A percentile compares a stretch with the other conserved stretches of the same genome.
Conservation (phyloP, 1,140 invertebrate species). For the Radopholus similis region DNA sequence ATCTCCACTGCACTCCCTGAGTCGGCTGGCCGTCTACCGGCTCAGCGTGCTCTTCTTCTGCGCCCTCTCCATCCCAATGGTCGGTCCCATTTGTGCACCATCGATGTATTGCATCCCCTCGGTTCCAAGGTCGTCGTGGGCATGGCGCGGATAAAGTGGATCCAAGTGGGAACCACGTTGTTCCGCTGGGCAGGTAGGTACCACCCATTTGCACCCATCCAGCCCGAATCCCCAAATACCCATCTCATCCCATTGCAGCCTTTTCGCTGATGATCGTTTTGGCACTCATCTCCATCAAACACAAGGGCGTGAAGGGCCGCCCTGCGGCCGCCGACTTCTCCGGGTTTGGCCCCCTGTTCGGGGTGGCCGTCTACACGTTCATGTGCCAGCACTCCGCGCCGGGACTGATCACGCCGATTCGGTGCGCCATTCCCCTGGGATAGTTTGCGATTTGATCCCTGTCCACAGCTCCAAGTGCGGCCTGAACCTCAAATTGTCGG, state of each 20-base stretch:
- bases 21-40: conserved; percentile 47
- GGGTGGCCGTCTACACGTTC: conserved; percentile 95
- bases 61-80: conserved; percentile 43
- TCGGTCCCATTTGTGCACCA: too few species aligned
- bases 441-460: too few species aligned
- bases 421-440: too few species aligned
- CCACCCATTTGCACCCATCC: background rate
- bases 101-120: too few species aligned
- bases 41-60: conserved; percentile 46
- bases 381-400: conserved; percentile 99
- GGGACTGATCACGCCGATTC: conserved; percentile 78
- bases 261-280: conserved; percentile 52
- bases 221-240: background rate
- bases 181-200: conserved; percentile 52
- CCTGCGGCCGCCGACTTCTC: conserved; percentile 45
- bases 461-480: conserved; percentile 73
- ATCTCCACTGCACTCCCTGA: conserved; percentile 31
- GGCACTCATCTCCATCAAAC: conserved; percentile 35
- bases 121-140: conserved; percentile 30
- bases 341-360: conserved; percentile 73
- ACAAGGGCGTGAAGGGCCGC: conserved; percentile 41
- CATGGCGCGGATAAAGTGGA: conserved; percentile 52
- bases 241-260: conserved; percentile 3
- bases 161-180: conserved; percentile 48
- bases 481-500: conserved; percentile 69